Base-by-base conservation (phyloP, 2,797 vertebrate genomes). In the Remorina albescens region DNA sequence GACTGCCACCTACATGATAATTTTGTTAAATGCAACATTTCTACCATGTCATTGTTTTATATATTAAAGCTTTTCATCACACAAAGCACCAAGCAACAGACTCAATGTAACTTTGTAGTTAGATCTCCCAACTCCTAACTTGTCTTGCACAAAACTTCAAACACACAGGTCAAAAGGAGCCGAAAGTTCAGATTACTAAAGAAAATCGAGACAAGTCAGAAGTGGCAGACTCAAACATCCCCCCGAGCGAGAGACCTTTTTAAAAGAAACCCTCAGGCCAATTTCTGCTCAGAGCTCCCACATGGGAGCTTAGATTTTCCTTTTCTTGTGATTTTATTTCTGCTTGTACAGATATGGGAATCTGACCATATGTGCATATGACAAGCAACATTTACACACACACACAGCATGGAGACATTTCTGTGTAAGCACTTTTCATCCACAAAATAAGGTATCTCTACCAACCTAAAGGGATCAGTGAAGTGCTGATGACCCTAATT, bases 141-240 rank as follows among this genome's bases (percentile, higher is more conserved):
- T 50, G 11, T 23, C 56, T 21, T 57, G 30, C 32, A 54, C n/a
- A 46, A 36, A 74, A 53, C 23, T 19, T 63, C 13, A 60, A 57
- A 64, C 16, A 61, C 42, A 12, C 15, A 44, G 10, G 58, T 65
- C 58, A 71, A 16, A 63, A 55, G 9, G n/a, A 70, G n/a, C 28
- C 62, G 51, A 58, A 30, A 57, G 46, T 53, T 77, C 37, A 60
- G 18, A 21, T 69, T 56, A 72, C 42, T 76, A 19, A 81, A 70
- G 16, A 36, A 44, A 41, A 74, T 75, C 6, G 59, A 60, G 75
- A 64, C 23, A 57, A 30, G 32, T n/a, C 19, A 3, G 9, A 10
- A 15, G 21, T 51, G 5, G 26, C 47, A 59, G 18, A 10, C 56
- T 49, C 15, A 67, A 64, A 69, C 15, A 11, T 58, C 50, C 73